Percentiles rank a stretch among this genome's conserved stretches.
Conservation (phyloP, 2,113 vertebrate genomes). For the Tympanuchus pallidicinctus region DNA sequence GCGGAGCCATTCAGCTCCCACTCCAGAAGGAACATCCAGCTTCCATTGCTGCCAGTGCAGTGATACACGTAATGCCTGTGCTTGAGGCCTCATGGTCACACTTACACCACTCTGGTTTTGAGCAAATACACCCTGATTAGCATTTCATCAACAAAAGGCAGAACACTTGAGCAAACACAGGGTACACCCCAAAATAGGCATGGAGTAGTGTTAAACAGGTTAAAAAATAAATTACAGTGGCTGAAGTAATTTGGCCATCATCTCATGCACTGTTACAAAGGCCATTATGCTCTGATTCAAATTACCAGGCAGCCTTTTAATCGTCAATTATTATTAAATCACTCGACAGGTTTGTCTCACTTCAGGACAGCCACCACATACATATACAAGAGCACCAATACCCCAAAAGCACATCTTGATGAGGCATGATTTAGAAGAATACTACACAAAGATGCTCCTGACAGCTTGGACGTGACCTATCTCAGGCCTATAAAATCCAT, state of each 20-base stretch:
- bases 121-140: not conserved
- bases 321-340: not conserved
- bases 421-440: not conserved
- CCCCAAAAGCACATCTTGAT: not conserved
- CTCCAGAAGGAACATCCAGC: not conserved
- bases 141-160: not conserved
- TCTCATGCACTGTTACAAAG: not conserved
- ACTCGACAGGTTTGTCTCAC: not conserved
- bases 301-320: not conserved
- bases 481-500: not conserved
- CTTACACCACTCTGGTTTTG: not conserved
- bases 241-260: constrained; percentile 22
- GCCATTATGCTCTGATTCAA: not conserved
- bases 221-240: not conserved
- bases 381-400: not conserved
- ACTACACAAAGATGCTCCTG: not conserved
- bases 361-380: not conserved
- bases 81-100: not conserved
- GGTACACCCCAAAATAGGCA: not conserved
- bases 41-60: not conserved
- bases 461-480: not conserved
- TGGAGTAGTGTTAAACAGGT: not conserved
- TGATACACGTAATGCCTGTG: not conserved
- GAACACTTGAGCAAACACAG: not conserved
- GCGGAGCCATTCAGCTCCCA: not conserved